phyloP scores from a whole-genome alignment of 2,113 vertebrate genomes.

The Catharus minimus region DNA sequence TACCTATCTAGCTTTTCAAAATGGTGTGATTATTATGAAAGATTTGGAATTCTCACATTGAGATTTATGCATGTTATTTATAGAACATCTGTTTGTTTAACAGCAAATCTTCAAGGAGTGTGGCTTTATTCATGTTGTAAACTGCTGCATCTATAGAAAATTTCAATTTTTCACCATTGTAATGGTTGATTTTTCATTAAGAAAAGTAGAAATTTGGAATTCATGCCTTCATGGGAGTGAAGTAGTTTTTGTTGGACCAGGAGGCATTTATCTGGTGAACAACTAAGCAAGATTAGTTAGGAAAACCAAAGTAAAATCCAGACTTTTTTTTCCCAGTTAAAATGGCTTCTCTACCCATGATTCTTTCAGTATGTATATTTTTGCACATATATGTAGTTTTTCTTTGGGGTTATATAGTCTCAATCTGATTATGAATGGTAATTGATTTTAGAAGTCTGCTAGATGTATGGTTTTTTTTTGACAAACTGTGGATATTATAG shows the following conservation, averaged over 20 bases:
- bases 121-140: background rate
- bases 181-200: background rate
- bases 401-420: background rate
- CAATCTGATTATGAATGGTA: background rate
- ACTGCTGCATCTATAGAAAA: background rate
- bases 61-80: background rate
- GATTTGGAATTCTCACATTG: background rate
- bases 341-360: background rate
- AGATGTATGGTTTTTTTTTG: background rate
- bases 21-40: background rate
- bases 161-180: background rate
- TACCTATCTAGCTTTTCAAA: background rate
- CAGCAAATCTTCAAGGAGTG: background rate
- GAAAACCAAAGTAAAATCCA: background rate
- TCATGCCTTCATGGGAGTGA: background rate
- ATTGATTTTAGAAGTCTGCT: background rate
- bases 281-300: background rate
- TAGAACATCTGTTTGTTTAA: background rate
- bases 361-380: background rate
- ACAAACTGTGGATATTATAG: background rate
- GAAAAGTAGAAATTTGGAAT: background rate
- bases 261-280: background rate
- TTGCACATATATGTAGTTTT: background rate
- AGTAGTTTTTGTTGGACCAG: background rate
- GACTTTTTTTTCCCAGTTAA: background rate